These are phyloP conservation scores for Nasua narica DNA, from an alignment of 2,797 vertebrate genomes.

Conservation along the genomic window DNA sequence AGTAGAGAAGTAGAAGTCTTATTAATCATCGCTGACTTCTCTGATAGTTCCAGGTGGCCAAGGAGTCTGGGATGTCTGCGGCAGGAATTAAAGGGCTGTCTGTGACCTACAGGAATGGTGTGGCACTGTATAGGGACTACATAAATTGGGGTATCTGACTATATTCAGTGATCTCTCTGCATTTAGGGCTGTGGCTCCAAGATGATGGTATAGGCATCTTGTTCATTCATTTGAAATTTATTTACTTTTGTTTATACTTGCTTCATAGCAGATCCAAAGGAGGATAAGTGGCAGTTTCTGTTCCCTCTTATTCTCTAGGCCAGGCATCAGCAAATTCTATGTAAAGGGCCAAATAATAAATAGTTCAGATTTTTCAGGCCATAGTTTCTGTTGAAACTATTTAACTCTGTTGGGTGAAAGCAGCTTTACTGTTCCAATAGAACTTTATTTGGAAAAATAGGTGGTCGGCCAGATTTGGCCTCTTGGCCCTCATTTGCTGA, in stretches of 20 bases:
- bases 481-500: not conserved
- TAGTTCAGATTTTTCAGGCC: not conserved
- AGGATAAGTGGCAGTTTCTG: not conserved
- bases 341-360: not conserved
- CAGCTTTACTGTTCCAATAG: not conserved
- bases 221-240: not conserved
- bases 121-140: not conserved
- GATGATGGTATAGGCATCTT: not conserved
- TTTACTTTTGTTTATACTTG: not conserved
- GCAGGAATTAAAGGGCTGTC: not conserved
- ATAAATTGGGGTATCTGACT: not conserved
- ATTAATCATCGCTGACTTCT: not conserved
- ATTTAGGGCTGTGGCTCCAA: not conserved
- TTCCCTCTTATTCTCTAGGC: not conserved
- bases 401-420: not conserved
- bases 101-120: not conserved
- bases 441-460: slow-evolving; percentile 1
- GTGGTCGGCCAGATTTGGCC: not conserved
- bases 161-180: not conserved
- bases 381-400: not conserved
- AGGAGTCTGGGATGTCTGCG: not conserved
- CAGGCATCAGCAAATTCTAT: not conserved
- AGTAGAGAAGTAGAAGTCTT: not conserved
- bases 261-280: not conserved
- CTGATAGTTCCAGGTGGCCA: not conserved